phyloP scores from a whole-genome alignment of 2,113 vertebrate species.

The Saguinus imperator region DNA sequence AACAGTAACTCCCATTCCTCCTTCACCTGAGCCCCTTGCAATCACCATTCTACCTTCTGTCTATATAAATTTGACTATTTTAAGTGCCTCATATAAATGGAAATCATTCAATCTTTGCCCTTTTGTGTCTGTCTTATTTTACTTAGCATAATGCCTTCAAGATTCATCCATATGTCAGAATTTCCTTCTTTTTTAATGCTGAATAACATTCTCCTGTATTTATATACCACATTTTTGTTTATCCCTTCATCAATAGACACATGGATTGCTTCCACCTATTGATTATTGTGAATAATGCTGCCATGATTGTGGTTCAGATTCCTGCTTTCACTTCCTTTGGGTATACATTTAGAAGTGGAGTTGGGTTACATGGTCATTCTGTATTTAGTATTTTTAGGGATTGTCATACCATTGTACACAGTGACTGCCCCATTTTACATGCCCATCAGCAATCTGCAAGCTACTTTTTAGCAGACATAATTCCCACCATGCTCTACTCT shows the following conservation, averaged over 20 bases:
- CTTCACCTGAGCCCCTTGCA: rapidly evolving
- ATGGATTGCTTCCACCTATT: not conserved
- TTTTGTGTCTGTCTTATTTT: not conserved
- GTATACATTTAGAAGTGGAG: not conserved
- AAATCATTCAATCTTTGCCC: not conserved
- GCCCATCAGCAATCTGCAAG: not conserved
- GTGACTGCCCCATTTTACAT: not conserved
- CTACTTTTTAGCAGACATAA: not conserved
- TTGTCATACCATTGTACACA: not conserved
- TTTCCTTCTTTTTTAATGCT: not conserved
- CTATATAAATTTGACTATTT: not conserved
- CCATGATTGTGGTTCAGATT: not conserved
- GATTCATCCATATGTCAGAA: not conserved
- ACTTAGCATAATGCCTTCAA: not conserved
- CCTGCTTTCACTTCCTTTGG: not conserved
- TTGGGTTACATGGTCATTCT: not conserved
- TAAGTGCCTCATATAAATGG: not conserved
- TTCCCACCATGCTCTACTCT: not conserved
- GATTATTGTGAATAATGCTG: not conserved
- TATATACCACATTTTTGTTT: not conserved
- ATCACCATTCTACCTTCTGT: not conserved
- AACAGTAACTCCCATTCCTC: not conserved
- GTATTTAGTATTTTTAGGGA: not conserved
- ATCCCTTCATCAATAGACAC: not conserved
- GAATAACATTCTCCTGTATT: not conserved